Conservation (phyloP, 2,797 vertebrate species). For the Coreius guichenoti region DNA sequence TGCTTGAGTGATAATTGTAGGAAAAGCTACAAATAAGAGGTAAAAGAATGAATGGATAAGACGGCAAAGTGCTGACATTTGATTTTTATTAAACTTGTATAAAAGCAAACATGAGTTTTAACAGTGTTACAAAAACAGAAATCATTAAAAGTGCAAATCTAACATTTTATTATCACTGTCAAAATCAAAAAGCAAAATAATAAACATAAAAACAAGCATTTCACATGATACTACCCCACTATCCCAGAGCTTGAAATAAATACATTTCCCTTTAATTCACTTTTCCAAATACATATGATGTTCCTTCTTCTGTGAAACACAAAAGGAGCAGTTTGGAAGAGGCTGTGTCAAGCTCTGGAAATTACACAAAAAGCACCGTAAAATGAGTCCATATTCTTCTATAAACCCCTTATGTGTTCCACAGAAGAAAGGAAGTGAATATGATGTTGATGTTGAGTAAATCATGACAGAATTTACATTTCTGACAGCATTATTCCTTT, state of each 20-base stretch:
- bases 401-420: not conserved
- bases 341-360: not conserved
- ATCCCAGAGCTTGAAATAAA: conserved; percentile 4
- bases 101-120: not conserved
- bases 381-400: not conserved
- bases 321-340: not conserved
- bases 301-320: not conserved
- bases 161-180: not conserved
- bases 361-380: not conserved
- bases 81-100: not conserved
- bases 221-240: not conserved
- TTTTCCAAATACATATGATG: not conserved
- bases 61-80: not conserved
- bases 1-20: not conserved
- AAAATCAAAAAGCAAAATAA: not conserved
- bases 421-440: not conserved
- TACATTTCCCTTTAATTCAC: conserved; percentile 4
- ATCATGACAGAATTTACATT: not conserved
- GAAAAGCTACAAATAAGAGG: not conserved
- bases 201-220: not conserved
- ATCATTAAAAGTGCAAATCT: conserved; percentile 5
- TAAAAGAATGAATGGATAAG: not conserved
- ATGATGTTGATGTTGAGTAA: not conserved
- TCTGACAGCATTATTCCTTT: not conserved
- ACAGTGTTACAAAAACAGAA: conserved; percentile 6